Percentiles rank a stretch among this genome's conserved stretches.
Conservation (phyloP, 2,797 vertebrate genomes). For the Melanotaenia boesemani region DNA sequence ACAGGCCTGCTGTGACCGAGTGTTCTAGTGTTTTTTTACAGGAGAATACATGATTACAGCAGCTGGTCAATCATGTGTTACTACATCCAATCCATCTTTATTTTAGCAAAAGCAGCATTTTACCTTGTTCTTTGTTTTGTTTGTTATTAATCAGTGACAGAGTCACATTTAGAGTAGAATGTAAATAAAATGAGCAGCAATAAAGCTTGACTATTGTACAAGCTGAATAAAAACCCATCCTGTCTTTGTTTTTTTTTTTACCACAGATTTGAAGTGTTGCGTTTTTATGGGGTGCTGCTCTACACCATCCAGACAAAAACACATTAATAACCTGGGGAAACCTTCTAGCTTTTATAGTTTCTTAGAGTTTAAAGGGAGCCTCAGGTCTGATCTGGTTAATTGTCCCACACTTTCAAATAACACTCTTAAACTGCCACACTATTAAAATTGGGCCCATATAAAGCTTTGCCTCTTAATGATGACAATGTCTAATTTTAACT, state of each 20-base stretch:
- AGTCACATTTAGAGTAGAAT: conserved; percentile 8
- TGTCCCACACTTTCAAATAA: not conserved
- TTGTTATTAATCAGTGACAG: not conserved
- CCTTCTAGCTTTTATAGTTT: not conserved
- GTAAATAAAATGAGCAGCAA: not conserved
- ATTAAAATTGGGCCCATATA: not conserved
- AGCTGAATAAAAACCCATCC: not conserved
- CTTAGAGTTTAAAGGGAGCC: not conserved
- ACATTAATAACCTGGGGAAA: not conserved
- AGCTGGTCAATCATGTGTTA: not conserved
- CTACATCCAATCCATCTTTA: not conserved
- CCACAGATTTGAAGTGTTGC: not conserved
- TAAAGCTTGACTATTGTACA: not conserved
- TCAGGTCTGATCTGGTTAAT: not conserved
- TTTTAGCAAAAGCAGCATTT: not conserved
- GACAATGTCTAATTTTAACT: not conserved
- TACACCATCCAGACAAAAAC: not conserved
- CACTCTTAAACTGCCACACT: no score
- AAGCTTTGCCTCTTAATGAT: not conserved
- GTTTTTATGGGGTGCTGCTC: not conserved
- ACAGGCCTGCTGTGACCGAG: not conserved
- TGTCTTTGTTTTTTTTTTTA: not conserved
- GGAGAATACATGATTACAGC: not conserved
- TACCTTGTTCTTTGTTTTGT: not conserved
- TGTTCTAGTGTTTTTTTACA: not conserved